Evolutionary conservation across 2,113 vertebrate species (phyloP).

Genomic region (Lepus europaeus): DNA sequence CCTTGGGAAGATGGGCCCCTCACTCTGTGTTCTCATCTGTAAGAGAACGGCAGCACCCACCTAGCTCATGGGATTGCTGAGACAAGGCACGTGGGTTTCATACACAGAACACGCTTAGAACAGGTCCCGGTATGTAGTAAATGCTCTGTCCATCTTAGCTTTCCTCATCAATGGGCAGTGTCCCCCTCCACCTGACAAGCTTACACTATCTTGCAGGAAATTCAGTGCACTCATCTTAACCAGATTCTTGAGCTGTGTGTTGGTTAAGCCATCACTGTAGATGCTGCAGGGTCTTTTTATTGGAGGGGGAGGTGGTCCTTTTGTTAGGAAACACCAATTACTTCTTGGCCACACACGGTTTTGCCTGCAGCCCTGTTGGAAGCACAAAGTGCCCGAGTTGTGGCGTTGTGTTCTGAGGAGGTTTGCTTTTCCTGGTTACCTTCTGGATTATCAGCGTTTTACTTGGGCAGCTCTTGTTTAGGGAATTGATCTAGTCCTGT

Average conservation of each 20-base stretch:
- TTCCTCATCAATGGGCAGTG: slow-evolving; percentile 1
- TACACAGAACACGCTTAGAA: background rate
- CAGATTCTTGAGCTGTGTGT: background rate
- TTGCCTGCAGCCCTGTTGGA: background rate
- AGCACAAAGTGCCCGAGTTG: background rate
- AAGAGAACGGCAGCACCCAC: background rate
- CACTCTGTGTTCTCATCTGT: background rate
- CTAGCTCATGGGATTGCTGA: background rate
- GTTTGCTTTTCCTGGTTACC: background rate
- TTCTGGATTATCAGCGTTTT: background rate
- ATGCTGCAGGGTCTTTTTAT: background rate
- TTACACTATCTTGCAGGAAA: background rate
- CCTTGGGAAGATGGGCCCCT: background rate
- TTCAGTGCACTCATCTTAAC: background rate
- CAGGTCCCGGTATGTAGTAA: background rate
- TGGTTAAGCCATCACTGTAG: background rate
- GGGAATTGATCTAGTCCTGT: background rate
- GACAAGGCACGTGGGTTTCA: background rate
- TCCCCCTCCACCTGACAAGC: background rate
- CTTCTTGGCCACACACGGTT: background rate
- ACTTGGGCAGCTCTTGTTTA: background rate
- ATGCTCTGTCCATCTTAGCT: background rate
- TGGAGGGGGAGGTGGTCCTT: background rate
- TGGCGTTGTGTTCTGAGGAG: background rate
- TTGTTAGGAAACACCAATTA: background rate